Base-by-base conservation (phyloP, 2,888 invertebrate genomes). In the Conus canariensis region DNA sequence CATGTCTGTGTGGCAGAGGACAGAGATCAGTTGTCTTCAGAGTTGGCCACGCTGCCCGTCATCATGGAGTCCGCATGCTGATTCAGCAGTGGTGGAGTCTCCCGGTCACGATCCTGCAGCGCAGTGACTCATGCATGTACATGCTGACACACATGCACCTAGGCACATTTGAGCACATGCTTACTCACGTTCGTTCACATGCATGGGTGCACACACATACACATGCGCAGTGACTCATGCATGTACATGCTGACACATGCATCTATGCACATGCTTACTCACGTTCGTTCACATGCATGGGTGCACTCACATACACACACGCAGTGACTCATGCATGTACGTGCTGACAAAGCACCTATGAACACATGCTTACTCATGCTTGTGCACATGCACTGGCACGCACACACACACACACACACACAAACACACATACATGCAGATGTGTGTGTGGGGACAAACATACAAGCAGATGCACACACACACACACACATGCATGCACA, bases 381-480 rank as follows among this genome's bases (percentile, higher is more conserved):
- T 45, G 45, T 45, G 45, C 45, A 45, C 45, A 45, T 45, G 45
- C 45, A 45, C 82, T 45, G 45, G 45, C n/a, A 80, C 59, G 80
- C n/a, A 74, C 80, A 88, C 67, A 80, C 59, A 88, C 59, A 88
- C 67, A 88, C 25, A 88, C 80, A 74, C 59, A 74, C 67, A 74
- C 25, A 88, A 16, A 80, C 59, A 88, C 70, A 70, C 45, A 70
- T 30, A 70, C 70, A 56, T 30, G 45, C 45, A 70, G 56, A 87
- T 45, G 16, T 14, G 70, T 58, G 30, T 30, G 30, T 30, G 5
- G n/a, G n/a, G 9, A 5, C 74, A 74, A 22, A 3, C 74, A 74
- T 10, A n/a, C 74, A 74, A 22, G 3, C 67, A 87, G 9, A 67
- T 30, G 70, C 45, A 87, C 70, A 67, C 25, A 64, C 30, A 87